Evolutionary conservation across 2,888 invertebrate species (phyloP).

Genomic region (Tanytarsus gracilentus): DNA sequence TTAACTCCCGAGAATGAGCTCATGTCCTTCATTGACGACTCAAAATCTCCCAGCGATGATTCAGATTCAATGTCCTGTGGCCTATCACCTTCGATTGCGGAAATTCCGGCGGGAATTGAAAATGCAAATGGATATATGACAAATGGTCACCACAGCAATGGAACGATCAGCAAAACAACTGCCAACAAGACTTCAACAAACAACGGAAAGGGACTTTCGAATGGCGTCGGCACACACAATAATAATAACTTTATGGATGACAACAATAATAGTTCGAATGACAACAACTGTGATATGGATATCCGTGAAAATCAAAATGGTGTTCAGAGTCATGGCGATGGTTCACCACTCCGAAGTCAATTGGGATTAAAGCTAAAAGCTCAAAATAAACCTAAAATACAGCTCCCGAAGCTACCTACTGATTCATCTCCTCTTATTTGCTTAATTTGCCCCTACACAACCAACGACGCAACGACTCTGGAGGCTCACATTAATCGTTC

Average conservation of each 20-base stretch:
- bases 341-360: conserved; percentile 63
- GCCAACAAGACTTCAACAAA: conserved; percentile 32
- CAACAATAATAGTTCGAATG: conserved; percentile 41
- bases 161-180: conserved; percentile 24
- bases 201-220: background rate
- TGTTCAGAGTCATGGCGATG: conserved; percentile 48
- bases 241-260: conserved; percentile 32
- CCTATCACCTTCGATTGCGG: conserved; percentile 39
- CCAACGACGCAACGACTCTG: conserved; percentile 60
- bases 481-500: conserved; percentile 78
- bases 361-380: conserved; percentile 59
- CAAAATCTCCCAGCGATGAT: conserved; percentile 48
- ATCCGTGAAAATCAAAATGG: conserved; percentile 34
- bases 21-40: conserved; percentile 69
- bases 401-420: background rate
- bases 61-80: conserved; percentile 51
- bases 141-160: conserved; percentile 5
- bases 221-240: background rate
- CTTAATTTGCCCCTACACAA: conserved; percentile 67
- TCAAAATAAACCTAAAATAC: conserved; percentile 43
- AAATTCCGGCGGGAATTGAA: conserved; percentile 9
- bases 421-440: conserved; percentile 47
- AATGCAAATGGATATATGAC: background rate
- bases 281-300: conserved; percentile 36
- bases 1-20: conserved; percentile 69